Evolutionary conservation across 2,113 vertebrate genomes (phyloP).

Genomic region (Gallinago paraguaiae): DNA sequence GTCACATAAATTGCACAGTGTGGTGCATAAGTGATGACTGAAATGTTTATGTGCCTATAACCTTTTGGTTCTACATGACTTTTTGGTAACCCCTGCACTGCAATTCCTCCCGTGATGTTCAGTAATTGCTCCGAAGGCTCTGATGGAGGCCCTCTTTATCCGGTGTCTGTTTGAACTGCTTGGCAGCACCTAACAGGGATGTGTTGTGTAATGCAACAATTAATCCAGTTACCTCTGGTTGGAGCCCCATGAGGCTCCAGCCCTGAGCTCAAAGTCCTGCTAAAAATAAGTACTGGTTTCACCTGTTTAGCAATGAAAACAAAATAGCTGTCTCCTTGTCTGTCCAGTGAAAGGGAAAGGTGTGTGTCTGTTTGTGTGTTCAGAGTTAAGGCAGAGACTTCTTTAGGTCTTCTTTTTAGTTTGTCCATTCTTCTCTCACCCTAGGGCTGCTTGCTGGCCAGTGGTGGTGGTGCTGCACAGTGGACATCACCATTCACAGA

Average conservation of each 20-base stretch:
- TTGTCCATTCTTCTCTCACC: not conserved
- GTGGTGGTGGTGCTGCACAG: not conserved
- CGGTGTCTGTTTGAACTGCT: not conserved
- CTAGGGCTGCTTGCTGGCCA: not conserved
- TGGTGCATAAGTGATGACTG: not conserved
- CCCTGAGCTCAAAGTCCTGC: not conserved
- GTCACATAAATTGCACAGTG: not conserved
- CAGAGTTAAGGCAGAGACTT: not conserved
- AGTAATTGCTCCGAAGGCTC: not conserved
- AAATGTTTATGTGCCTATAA: not conserved
- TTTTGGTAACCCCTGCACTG: not conserved
- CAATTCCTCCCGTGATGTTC: not conserved
- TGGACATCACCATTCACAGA: not conserved
- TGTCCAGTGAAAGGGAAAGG: not conserved
- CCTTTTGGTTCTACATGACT: not conserved
- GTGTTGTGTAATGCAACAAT: not conserved
- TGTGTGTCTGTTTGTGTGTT: not conserved
- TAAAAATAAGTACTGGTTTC: not conserved
- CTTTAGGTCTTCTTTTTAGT: not conserved
- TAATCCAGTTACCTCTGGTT: not conserved
- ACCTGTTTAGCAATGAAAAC: not conserved
- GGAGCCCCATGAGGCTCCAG: not conserved
- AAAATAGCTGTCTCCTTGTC: not conserved
- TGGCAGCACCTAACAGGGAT: not conserved
- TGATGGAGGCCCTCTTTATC: not conserved